phyloP scores from a whole-genome alignment of 2,888 invertebrate species.

The Unio pictorum region DNA sequence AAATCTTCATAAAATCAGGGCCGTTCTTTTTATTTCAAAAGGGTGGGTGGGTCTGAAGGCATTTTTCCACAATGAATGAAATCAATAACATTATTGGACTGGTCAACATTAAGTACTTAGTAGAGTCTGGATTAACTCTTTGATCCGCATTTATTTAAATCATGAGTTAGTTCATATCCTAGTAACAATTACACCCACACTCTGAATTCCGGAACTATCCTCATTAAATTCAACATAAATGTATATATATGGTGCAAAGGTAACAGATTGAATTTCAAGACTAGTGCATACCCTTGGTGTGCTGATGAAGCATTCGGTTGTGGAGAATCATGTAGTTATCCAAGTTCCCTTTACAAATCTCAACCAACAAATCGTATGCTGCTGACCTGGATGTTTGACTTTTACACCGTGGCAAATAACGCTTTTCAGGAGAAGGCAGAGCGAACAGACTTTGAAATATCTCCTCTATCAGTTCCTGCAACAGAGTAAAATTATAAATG shows the following conservation, averaged over 20 bases:
- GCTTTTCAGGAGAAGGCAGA: conserved; percentile 86
- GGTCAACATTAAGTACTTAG: too few relatives aligned
- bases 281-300: conserved; percentile 72
- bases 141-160: too few relatives aligned
- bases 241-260: not conserved
- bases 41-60: too few relatives aligned
- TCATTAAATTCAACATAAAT: too few relatives aligned
- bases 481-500: not conserved
- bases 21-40: too few relatives aligned
- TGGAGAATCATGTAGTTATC: conserved; percentile 90
- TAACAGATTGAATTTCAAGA: not conserved
- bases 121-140: too few relatives aligned
- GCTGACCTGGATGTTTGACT: conserved; percentile 89
- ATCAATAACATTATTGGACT: too few relatives aligned
- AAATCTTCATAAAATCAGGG: too few relatives aligned
- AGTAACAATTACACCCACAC: too few relatives aligned
- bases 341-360: conserved; percentile 87
- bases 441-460: conserved; percentile 92
- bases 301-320: conserved; percentile 87
- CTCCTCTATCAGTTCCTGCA: conserved; percentile 72
- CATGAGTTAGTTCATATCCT: too few relatives aligned
- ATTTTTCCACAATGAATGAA: too few relatives aligned
- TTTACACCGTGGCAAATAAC: conserved; percentile 92
- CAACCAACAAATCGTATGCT: conserved; percentile 91
- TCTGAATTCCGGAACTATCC: too few relatives aligned